Base-by-base conservation (phyloP, 2,113 vertebrate species). In the Engystomops pustulosus region DNA sequence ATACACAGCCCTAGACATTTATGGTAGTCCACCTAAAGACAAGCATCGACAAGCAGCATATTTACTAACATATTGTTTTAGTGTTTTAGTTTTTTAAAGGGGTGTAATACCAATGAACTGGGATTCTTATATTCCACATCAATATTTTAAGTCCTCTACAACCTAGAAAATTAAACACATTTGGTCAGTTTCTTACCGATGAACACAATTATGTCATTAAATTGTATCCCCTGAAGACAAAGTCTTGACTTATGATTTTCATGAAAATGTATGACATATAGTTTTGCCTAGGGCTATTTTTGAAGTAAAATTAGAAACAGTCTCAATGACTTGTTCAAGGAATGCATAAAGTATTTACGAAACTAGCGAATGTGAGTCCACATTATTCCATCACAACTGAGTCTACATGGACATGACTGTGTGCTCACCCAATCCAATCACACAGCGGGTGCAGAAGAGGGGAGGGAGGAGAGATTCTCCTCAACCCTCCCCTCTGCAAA, bases 21-120 rank as follows among this genome's bases (percentile, higher is more conserved):
- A 76, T 3, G 49, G 30, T 11, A 36, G 27, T 32, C 45, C 15
- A n/a, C 18, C 47, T 10, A 15, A 76, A 76, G 49, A 5, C 4
- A 76, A 17, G 30, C 3, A 25, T 6, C 6, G 10, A 53, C 0
- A 7, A 15, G 38, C n/a, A 45, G n/a, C 20, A 25, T 72, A 41
- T 47, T 12, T 45, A 71, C 25, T 72, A 47, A 15, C 23, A 45
- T 4, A 6, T 44, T 25, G 60, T 6, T 10, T 32, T 65, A 71
- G 3, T 71, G n/a, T 71, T n/a, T n/a, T n/a, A n/a, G n/a, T n/a
- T n/a, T n/a, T 71, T 9, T 44, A 11, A 71, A 71, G 68, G 32
- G 10, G 38, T 2, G 20, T 41, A 41, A 70, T 38, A 30, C n/a
- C 58, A 62, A 62, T 30, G 27, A 5, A 62, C 25, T 30, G 17